Conservation (phyloP, 2,113 vertebrate species). For the Stomatorhinus ivindoensis region DNA sequence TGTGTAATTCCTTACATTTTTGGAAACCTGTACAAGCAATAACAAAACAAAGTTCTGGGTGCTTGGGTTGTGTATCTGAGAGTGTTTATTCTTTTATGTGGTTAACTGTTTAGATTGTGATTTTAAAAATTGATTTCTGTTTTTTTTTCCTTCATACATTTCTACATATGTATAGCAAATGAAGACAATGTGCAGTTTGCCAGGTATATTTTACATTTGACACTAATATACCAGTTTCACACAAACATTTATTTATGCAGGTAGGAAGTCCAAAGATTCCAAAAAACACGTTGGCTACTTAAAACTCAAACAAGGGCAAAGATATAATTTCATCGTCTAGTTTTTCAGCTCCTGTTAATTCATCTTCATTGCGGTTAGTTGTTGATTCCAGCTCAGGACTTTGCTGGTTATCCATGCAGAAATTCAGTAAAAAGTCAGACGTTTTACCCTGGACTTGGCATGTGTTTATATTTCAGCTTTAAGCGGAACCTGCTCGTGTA, state of each 20-base stretch:
- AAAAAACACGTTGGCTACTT: background rate
- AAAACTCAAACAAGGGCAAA: background rate
- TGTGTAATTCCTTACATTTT: background rate
- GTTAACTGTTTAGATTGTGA: background rate
- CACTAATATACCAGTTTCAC: background rate
- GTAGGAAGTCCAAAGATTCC: background rate
- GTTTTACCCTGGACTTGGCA: background rate
- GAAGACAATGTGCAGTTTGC: background rate
- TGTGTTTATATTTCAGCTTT: conserved; percentile 2
- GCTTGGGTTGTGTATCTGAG: background rate
- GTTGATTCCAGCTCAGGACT: background rate
- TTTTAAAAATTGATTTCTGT: background rate
- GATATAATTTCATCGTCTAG: background rate
- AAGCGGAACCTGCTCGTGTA: background rate
- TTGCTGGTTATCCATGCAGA: background rate
- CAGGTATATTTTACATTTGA: background rate
- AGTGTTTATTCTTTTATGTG: background rate
- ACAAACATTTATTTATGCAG: background rate
- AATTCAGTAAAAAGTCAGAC: background rate
- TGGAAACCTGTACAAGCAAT: background rate
- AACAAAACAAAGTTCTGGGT: background rate
- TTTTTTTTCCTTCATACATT: background rate
- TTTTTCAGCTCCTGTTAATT: background rate
- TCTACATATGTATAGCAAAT: background rate
- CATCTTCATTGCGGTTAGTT: background rate